Conservation (phyloP, 2,797 vertebrate genomes). For the Craterocephalus amniculus region DNA sequence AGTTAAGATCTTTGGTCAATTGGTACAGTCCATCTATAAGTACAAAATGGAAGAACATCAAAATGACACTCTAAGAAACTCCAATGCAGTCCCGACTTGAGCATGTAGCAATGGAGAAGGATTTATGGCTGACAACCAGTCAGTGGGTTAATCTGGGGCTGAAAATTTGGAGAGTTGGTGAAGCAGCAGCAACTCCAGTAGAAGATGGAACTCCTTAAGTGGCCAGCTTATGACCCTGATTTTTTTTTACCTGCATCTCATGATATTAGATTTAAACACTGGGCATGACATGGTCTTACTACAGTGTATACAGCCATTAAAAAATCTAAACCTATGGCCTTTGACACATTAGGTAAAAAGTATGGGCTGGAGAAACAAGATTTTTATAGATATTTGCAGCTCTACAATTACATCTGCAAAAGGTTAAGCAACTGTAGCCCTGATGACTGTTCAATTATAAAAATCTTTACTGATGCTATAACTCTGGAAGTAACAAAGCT, state of each 20-base stretch:
- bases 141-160: neutral
- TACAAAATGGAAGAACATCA: neutral
- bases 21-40: neutral
- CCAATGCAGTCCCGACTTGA: neutral
- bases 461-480: neutral
- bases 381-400: neutral
- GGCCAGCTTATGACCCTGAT: neutral
- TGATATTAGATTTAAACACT: neutral
- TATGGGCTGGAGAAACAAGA: neutral
- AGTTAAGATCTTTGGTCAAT: neutral
- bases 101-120: neutral
- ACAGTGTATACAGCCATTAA: neutral
- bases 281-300: neutral
- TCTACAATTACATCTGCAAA: neutral
- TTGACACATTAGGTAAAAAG: neutral
- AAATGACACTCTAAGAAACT: neutral
- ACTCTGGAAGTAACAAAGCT: neutral
- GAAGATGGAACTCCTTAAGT: neutral
- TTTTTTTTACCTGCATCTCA: neutral
- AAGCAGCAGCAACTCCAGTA: neutral
- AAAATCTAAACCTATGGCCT: neutral
- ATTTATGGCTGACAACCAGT: conserved; percentile 23
- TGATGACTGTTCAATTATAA: conserved; percentile 68
- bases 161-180: neutral
- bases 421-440: neutral